Conservation (phyloP, 2,797 vertebrate genomes). For the Alcedo atthis region DNA sequence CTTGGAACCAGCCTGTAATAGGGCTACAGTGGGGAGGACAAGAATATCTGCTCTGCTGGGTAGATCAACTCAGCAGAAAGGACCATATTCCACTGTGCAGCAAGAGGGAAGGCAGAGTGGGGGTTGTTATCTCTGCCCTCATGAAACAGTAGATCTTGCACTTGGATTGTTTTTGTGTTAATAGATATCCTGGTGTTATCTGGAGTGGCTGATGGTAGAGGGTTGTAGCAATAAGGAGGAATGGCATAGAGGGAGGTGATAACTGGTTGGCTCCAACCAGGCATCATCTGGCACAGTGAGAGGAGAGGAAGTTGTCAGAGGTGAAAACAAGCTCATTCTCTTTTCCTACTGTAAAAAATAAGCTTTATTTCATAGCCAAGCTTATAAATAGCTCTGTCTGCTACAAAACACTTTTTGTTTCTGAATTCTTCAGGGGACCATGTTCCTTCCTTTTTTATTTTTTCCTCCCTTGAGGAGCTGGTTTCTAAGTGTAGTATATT, state of each 20-base stretch:
- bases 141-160: not conserved
- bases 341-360: constrained; percentile 21
- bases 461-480: not conserved
- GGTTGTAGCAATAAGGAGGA: not conserved
- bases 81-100: not conserved
- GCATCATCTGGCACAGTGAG: constrained; percentile 34
- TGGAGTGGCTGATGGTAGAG: not conserved
- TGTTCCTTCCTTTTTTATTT: not conserved
- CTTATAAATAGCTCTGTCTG: constrained; percentile 38
- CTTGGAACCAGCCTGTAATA: not conserved
- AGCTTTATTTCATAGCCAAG: constrained; percentile 70
- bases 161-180: not conserved
- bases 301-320: constrained; percentile 10
- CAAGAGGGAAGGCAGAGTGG: not conserved
- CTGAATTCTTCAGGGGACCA: not conserved
- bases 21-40: not conserved
- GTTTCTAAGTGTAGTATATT: not conserved
- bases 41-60: not conserved
- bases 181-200: constrained; percentile 2
- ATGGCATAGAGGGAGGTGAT: not conserved
- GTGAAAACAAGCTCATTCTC: constrained; percentile 40
- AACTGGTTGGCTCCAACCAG: constrained; percentile 1
- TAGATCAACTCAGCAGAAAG: not conserved
- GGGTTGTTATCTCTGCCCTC: not conserved
- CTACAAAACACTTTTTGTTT: constrained; percentile 60